Percentiles rank a stretch among this genome's conserved stretches.
phyloP scores from a whole-genome alignment of 1,140 invertebrate genomes.

The Cherax quadricarinatus region DNA sequence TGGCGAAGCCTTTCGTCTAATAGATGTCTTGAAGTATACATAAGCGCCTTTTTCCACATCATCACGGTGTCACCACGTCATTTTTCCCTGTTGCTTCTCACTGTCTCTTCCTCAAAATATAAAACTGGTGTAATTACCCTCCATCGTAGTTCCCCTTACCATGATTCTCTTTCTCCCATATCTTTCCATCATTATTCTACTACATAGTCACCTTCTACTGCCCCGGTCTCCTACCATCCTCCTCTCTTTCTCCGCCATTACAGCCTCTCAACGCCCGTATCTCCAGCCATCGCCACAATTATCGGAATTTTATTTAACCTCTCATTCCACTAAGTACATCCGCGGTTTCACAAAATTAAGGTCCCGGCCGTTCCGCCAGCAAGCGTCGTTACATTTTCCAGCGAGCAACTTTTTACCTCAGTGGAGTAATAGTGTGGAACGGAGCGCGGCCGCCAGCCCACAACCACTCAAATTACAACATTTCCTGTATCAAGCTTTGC shows the following conservation, averaged over 20 bases:
- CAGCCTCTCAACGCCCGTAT: background rate
- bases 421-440: constrained; percentile 54
- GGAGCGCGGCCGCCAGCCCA: constrained; percentile 4
- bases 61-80: background rate
- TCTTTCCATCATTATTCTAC: background rate
- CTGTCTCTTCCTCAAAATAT: background rate
- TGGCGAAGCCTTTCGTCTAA: too few species aligned
- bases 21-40: too few species aligned
- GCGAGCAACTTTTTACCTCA: constrained; percentile 16
- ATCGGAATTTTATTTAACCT: constrained; percentile 48
- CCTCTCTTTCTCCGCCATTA: background rate
- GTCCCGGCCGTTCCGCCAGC: constrained; percentile 6
- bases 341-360: constrained; percentile 57
- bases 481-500: constrained; percentile 53
- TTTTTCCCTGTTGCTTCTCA: background rate
- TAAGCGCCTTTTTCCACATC: too few species aligned
- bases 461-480: constrained; percentile 34
- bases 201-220: background rate
- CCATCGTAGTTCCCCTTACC: background rate
- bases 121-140: too few species aligned
- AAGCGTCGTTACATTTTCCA: constrained; percentile 51
- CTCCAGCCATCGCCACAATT: constrained; percentile 9
- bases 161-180: too few species aligned
- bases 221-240: background rate
- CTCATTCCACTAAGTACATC: constrained; percentile 61